phyloP scores from a whole-genome alignment of 2,113 vertebrate species.

The Morone saxatilis region DNA sequence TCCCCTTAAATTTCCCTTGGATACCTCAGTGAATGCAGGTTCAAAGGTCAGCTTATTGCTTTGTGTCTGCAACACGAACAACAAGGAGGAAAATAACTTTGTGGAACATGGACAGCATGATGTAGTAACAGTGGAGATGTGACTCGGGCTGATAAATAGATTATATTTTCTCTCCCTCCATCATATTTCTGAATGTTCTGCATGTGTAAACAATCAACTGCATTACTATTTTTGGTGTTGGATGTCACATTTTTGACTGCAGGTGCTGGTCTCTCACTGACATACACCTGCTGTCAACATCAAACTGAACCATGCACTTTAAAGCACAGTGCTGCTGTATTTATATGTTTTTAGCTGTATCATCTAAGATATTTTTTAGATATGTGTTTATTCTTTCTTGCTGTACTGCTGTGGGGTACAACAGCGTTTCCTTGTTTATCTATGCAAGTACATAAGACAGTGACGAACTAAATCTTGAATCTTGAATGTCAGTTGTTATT shows the following conservation, averaged over 20 bases:
- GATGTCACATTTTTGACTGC: not conserved
- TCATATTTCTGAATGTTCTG: not conserved
- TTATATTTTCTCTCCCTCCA: not conserved
- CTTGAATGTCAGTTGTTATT: not conserved
- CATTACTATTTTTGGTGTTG: not conserved
- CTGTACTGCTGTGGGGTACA: too few relatives aligned
- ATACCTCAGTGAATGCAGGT: slow-evolving; percentile 27
- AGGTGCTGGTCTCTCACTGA: too few relatives aligned
- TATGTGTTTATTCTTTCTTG: too few relatives aligned
- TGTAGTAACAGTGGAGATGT: not conserved
- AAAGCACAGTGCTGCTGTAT: too few relatives aligned
- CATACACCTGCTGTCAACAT: too few relatives aligned
- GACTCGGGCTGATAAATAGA: not conserved
- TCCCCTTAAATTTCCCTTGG: slow-evolving; percentile 36
- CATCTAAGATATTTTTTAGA: too few relatives aligned
- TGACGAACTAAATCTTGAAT: too few relatives aligned
- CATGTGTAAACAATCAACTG: not conserved
- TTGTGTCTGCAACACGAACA: slow-evolving; percentile 8
- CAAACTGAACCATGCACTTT: too few relatives aligned
- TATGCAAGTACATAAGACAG: too few relatives aligned
- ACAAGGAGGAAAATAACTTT: not conserved
- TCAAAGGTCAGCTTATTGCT: slow-evolving; percentile 26
- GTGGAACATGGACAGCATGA: not conserved
- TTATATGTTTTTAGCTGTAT: too few relatives aligned
- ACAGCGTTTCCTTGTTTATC: too few relatives aligned